Conservation (phyloP, 2,888 invertebrate species). For the Cordilura impudica region DNA sequence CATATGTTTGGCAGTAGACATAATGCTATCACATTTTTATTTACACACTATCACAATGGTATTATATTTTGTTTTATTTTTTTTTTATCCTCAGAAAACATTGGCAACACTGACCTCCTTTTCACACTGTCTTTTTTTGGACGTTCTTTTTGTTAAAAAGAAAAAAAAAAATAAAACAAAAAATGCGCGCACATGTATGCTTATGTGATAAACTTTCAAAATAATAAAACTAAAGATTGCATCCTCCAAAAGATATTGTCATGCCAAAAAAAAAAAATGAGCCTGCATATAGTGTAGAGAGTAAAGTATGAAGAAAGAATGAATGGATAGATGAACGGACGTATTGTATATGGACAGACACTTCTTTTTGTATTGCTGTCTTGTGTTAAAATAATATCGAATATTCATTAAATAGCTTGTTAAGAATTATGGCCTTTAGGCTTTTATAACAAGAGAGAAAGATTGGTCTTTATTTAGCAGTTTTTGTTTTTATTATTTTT, state of each 20-base stretch:
- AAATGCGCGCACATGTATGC: not conserved
- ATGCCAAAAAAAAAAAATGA: not conserved
- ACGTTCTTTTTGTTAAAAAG: conserved; percentile 36
- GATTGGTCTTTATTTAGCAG: not conserved
- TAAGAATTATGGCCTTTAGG: conserved; percentile 11
- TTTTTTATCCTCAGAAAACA: not conserved
- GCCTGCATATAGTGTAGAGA: not conserved
- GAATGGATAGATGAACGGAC: not conserved
- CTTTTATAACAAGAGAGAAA: not conserved
- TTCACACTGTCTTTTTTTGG: conserved; percentile 22
- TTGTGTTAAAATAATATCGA: not conserved
- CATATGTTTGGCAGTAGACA: conserved; percentile 18
- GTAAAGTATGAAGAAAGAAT: not conserved
- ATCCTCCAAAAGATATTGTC: conserved; percentile 4
- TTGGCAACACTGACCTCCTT: conserved; percentile 55
- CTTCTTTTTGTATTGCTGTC: not conserved
- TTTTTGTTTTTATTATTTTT: not conserved
- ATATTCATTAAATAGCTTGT: conserved; percentile 10
- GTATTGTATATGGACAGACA: not conserved
- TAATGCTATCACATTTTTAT: conserved; percentile 17
- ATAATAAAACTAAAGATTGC: not conserved
- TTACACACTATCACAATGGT: conserved; percentile 24
- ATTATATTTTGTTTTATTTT: not conserved
- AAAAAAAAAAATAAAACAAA: conserved; percentile 6
- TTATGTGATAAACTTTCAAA: conserved; percentile 32